Conservation (phyloP, 1,140 invertebrate species). For the Muscidifurax raptorellus region DNA sequence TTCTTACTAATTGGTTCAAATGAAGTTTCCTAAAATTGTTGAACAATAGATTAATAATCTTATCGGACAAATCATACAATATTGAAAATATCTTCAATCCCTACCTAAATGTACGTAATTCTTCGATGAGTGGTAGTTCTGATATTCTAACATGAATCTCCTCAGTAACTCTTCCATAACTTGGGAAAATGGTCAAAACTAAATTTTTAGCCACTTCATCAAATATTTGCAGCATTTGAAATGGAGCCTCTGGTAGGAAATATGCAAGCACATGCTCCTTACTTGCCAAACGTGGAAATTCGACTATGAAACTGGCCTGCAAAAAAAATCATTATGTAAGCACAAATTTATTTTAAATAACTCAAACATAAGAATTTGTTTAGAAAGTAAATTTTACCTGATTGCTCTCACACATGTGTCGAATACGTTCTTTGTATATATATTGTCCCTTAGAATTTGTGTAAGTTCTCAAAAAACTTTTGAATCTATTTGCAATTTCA, state of each 20-base stretch:
- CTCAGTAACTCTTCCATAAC: constrained; percentile 94
- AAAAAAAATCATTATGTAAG: constrained; percentile 48
- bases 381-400: constrained; percentile 65
- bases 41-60: constrained; percentile 47
- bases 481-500: constrained; percentile 98
- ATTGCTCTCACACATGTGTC: constrained; percentile 96
- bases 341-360: constrained; percentile 9
- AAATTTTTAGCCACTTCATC: constrained; percentile 97
- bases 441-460: constrained; percentile 91
- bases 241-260: constrained; percentile 97
- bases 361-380: neutral
- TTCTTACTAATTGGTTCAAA: constrained; percentile 95
- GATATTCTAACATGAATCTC: constrained; percentile 97
- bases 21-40: constrained; percentile 87
- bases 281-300: constrained; percentile 92
- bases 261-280: constrained; percentile 96
- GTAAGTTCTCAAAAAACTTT: constrained; percentile 95
- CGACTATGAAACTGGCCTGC: constrained; percentile 92
- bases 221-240: constrained; percentile 96
- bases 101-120: constrained; percentile 92
- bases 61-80: constrained; percentile 2
- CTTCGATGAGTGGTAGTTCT: constrained; percentile 96
- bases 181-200: constrained; percentile 95
- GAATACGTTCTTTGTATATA: constrained; percentile 94
- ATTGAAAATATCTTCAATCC: constrained; percentile 38